A percentile compares a stretch with the other conserved stretches of the same genome.
Conservation (phyloP, 64 coral and sea anemone species). For the Platygyra sinensis region DNA sequence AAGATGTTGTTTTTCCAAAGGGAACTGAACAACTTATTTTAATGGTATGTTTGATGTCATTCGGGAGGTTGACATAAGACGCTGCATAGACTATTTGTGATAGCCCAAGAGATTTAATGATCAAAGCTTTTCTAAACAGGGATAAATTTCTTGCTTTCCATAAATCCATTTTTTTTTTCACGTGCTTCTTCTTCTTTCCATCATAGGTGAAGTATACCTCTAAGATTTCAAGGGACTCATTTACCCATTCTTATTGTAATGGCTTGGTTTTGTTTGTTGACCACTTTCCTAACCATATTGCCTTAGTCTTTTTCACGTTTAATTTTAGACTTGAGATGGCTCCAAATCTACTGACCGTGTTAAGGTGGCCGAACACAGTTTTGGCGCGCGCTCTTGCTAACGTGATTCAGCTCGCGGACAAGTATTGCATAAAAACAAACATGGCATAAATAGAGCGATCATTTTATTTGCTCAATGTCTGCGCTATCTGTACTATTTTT, state of each 20-base stretch:
- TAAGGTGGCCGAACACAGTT: too few relatives aligned
- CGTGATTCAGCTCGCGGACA: too few relatives aligned
- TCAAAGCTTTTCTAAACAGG: conserved; percentile 15
- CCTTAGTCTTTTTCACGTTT: not conserved
- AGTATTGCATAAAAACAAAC: too few relatives aligned
- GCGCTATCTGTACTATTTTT: too few relatives aligned
- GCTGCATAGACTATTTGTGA: not conserved
- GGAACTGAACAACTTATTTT: not conserved
- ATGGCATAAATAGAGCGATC: too few relatives aligned
- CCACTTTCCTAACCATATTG: not conserved
- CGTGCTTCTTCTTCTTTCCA: not conserved
- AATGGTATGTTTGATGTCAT: not conserved
- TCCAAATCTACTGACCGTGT: not conserved
- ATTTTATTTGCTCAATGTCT: too few relatives aligned
- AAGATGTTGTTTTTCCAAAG: not conserved
- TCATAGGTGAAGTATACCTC: not conserved
- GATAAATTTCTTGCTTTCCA: conserved; percentile 12
- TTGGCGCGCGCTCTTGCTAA: too few relatives aligned
- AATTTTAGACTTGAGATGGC: not conserved
- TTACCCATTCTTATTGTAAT: not conserved
- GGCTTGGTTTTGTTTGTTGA: not conserved
- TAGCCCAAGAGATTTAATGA: conserved; percentile 21
- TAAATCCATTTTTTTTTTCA: conserved; percentile 38
- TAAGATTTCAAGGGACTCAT: too few relatives aligned
- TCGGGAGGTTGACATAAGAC: not conserved